Base-by-base conservation (phyloP, 2,113 vertebrate genomes). In the Crotalus horridus region DNA sequence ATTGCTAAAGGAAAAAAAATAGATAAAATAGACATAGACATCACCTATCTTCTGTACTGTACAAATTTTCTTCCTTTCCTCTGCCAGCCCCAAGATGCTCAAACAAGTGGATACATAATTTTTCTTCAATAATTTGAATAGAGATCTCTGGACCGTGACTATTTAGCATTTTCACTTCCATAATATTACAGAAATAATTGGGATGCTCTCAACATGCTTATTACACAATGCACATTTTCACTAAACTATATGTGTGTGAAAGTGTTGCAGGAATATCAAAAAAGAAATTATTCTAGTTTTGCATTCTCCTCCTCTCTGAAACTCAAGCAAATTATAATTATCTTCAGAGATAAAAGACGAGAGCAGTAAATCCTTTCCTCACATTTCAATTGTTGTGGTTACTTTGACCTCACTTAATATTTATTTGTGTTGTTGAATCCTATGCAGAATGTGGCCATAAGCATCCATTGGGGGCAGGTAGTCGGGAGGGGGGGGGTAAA, bases 321-420 rank as follows among this genome's bases (percentile, higher is more conserved):
- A 97, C 96, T 96, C 96, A 97, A 98, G 97, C 97, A 98, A 98
- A 98, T 98, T 96, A 98, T 93, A 93, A 43, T 97, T 97, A 97
- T 97, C 98, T 98, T 97, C 95, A 56, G 97, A 97, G 97, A 96
- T 98, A 97, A 97, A 97, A 98, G 97, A 96, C 96, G 96, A 97
- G 97, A 97, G 97, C 97, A 98, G 97, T 95, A 96, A 98, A 98
- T 96, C 96, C 96, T 97, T 97, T 97, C 96, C 97, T 97, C 96
- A 96, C 69, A 3, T 97, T 98, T 97, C 98, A 98, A 97, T 98
- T 98, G 97, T 97, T 97, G 97, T 74, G 96, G 97, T 97, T 98
- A 97, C 85, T 95, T 96, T 97, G 95, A 97, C 96, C 97, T 95
- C 94, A 89, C 96, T 97, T 97, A 97, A 96, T 97, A 94, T 97